Evolutionary conservation across 2,888 invertebrate species (phyloP), one percentile per base, ranked within the genome.

Genomic region (Smittia sp.): DNA sequence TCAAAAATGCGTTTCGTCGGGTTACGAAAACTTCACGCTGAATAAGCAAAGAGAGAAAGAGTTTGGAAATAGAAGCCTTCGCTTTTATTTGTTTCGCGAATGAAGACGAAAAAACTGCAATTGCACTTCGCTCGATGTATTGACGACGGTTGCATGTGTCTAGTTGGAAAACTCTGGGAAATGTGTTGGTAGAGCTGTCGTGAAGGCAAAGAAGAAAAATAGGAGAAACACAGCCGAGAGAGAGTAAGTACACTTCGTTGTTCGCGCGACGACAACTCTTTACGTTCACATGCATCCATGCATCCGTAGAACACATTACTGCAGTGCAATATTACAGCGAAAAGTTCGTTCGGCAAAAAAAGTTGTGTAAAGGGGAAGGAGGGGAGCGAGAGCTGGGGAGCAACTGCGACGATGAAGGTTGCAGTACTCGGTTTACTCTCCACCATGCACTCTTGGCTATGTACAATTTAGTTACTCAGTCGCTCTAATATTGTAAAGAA

Each of bases 401-500:
- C 62, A 72, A 38, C 54, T 52, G 38, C 25, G 63, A 63, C 63
- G 58, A 58, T 54, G 72, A 72, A 72, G 72, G 72, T 72, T 72
- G 72, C 72, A 72, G 20, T 22, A 39, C 39, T 72, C 63, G 63
- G 63, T 24, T 63, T 63, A 27, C 72, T 72, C 72, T 66, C 66
- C 72, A 62, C 62, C 27, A 62, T 58, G 38, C 38, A 58, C 58
- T 62, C 38, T 62, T 58, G 69, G 20, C 72, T 72, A 72, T 72
- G 18, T 72, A 72, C 72, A 72, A n/a, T 78, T 78, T 78, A 78
- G 78, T 78, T 78, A 78, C 77, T 78, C 78, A 78, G 77, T 78
- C 78, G 78, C 78, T 78, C 77, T 78, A 78, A 78, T 78, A 78
- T 78, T 78, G 78, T 78, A 77, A 78, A 77, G 78, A 78, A 78